Percentiles rank a stretch among this genome's conserved stretches.
phyloP scores from a whole-genome alignment of 1,140 invertebrate genomes.

The Nymphalis io region DNA sequence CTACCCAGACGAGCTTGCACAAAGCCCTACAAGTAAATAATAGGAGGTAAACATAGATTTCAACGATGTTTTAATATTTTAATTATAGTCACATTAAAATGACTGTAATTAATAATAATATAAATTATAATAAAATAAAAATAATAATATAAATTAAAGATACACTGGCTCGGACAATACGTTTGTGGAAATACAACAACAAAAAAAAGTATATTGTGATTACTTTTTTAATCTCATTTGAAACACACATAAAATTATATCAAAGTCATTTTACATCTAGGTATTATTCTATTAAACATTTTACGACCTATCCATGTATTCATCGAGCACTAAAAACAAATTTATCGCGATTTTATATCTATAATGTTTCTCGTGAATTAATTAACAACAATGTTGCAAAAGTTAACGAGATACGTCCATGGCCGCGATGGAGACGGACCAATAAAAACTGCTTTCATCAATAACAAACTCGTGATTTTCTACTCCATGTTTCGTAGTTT shows the following conservation, averaged over 20 bases:
- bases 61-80: no score
- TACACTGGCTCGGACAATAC: no score
- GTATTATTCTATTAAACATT: background rate
- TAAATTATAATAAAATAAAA: no score
- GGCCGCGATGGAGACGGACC: conserved; percentile 19
- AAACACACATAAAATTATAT: background rate
- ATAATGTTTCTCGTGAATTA: conserved; percentile 9
- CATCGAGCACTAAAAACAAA: background rate
- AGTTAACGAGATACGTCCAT: conserved; percentile 27
- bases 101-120: no score
- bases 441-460: conserved; percentile 22
- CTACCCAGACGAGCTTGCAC: no score
- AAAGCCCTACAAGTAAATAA: no score
- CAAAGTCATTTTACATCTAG: background rate
- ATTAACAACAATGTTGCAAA: conserved; percentile 27
- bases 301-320: background rate
- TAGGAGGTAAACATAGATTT: no score
- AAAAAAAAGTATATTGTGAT: no score
- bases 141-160: no score
- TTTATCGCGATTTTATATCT: conserved; percentile 15
- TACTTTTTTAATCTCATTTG: no score
- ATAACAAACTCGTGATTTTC: background rate
- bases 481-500: background rate
- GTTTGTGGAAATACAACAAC: no score
- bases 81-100: no score